Conservation (phyloP, 2,797 vertebrate genomes). For the Glyptemys insculpta region DNA sequence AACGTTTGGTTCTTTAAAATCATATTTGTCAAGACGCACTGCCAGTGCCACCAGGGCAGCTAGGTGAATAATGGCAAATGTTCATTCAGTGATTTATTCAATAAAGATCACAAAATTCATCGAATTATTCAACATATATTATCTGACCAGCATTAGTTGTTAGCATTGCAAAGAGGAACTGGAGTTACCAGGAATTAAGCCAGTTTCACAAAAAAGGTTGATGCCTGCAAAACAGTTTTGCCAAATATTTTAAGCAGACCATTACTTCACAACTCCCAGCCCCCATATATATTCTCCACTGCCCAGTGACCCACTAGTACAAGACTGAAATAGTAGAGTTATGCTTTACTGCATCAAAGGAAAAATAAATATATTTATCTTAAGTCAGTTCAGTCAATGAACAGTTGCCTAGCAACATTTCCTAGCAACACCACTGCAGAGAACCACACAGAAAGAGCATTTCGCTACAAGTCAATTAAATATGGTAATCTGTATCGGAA, state of each 20-base stretch:
- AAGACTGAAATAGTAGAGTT: conserved; percentile 28
- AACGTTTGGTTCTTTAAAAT: not conserved
- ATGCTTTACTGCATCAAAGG: conserved; percentile 62
- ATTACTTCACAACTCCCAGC: not conserved
- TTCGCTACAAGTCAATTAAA: conserved; percentile 71
- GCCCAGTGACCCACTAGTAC: conserved; percentile 33
- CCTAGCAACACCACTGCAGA: conserved; percentile 71
- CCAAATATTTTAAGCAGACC: conserved; percentile 6
- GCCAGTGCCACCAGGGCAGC: not conserved
- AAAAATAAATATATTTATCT: conserved; percentile 72
- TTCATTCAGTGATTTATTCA: conserved; percentile 32
- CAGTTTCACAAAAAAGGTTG: not conserved
- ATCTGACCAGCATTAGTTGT: conserved; percentile 39
- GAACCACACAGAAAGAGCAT: conserved; percentile 32
- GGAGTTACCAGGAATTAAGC: not conserved
- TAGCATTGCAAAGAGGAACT: conserved; percentile 1
- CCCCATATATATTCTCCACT: conserved; percentile 4
- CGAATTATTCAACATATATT: conserved; percentile 39
- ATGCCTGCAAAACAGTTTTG: conserved; percentile 11
- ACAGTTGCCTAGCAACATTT: conserved; percentile 75
- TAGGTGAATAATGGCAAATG: not conserved
- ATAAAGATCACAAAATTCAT: conserved; percentile 42
- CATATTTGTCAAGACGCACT: conserved; percentile 3
- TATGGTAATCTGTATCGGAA: conserved; percentile 71
- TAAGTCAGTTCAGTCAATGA: conserved; percentile 70